phyloP scores from a whole-genome alignment of 2,797 vertebrate species.

The Microhierax caerulescens region DNA sequence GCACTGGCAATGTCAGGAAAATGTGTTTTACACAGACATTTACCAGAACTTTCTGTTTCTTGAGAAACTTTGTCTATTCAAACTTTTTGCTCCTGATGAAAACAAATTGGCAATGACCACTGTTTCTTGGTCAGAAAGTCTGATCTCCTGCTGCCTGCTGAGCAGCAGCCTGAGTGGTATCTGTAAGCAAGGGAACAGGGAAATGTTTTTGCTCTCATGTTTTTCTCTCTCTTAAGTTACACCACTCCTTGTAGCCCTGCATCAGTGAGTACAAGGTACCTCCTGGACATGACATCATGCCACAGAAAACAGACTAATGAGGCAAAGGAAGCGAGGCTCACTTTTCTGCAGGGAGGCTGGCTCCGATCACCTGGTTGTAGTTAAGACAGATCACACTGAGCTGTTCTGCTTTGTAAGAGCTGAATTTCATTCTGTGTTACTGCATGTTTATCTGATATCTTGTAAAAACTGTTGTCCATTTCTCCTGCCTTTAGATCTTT shows the following conservation, averaged over 20 bases:
- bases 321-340: neutral
- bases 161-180: neutral
- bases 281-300: conserved; percentile 39
- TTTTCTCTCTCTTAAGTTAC: conserved; percentile 13
- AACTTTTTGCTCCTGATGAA: neutral
- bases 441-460: conserved; percentile 67
- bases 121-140: neutral
- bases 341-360: conserved; percentile 39
- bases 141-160: neutral
- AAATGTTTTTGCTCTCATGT: neutral
- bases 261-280: neutral
- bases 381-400: conserved; percentile 61
- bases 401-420: conserved; percentile 39
- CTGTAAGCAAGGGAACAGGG: neutral
- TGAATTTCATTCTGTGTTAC: conserved; percentile 39
- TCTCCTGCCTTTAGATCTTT: conserved; percentile 64
- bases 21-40: neutral
- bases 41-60: neutral
- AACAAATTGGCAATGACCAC: neutral
- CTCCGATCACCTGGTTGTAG: conserved; percentile 61
- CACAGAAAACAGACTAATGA: conserved; percentile 46
- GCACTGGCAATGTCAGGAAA: neutral
- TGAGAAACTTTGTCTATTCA: neutral
- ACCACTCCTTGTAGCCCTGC: neutral
- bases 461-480: conserved; percentile 68